Base-by-base conservation (phyloP, 2,888 invertebrate species). In the Drosophila lacicola region DNA sequence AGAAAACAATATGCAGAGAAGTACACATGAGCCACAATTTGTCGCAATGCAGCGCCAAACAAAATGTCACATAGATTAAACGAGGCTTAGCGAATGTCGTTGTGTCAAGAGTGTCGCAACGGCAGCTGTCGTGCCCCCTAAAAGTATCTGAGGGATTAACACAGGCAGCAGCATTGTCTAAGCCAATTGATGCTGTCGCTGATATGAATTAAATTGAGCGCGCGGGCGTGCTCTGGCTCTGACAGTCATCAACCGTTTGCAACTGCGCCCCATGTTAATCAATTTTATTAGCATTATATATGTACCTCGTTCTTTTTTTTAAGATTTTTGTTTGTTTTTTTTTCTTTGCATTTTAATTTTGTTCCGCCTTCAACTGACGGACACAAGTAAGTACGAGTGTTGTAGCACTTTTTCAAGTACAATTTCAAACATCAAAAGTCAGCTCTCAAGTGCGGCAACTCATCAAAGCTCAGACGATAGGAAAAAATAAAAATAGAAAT, bases 341-440 rank as follows among this genome's bases (percentile, higher is more conserved):
- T 46, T 4, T 21, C 14, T 57, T 54, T 4, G 41, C 37, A 51
- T 60, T 82, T 66, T 63, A 44, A 55, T 62, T 82, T 62, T 74
- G 70, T 85, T 82, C 88, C 88, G 86, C 88, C 78, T 83, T 87
- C 70, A 76, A 51, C 55, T 72, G 76, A 60, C 73, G 45, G 56
- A 17, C 65, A 60, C 21, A 34, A 53, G 11, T 36, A 49, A 55
- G 64, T 65, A 64, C 63, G 63, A 82, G 80, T 68, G 76, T 69
- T 87, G 70, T 77, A 80, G 89, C 82, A 82, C 81, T 74, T 80
- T 82, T 86, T 83, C 80, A 88, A 82, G 88, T 72, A 83, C 84
- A 70, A 78, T 81, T 64, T 44, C 53, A 78, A 60, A 80, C 87
- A 86, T 83, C 78, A 88, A 74, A 78, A 88, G 83, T 77, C 81